Evolutionary conservation across 1,140 invertebrate genomes (phyloP).

Genomic region (Homalodisca vitripennis): DNA sequence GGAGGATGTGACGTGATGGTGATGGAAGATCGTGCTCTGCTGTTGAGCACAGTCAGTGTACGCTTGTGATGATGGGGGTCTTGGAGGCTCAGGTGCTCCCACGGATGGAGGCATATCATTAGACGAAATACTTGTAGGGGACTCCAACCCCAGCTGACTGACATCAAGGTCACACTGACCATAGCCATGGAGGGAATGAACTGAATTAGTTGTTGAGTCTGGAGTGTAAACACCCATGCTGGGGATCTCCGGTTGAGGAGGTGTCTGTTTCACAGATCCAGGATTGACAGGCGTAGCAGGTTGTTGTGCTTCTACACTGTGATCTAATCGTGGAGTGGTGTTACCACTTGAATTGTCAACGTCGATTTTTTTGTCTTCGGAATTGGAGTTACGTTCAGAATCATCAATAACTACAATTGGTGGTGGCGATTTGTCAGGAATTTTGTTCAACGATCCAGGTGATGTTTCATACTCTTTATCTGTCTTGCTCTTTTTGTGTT

Average conservation of each 20-base stretch:
- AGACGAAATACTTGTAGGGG: constrained; percentile 81
- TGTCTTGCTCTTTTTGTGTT: not conserved
- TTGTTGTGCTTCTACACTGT: constrained; percentile 38
- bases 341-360: constrained; percentile 34
- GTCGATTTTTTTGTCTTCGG: constrained; percentile 8
- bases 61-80: constrained; percentile 34
- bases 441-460: constrained; percentile 44
- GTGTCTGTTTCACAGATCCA: constrained; percentile 54
- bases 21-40: constrained; percentile 8
- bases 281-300: constrained; percentile 43
- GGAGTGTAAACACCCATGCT: constrained; percentile 82
- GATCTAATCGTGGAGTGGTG: constrained; percentile 37
- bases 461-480: constrained; percentile 35
- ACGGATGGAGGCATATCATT: constrained; percentile 61
- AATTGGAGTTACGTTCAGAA: constrained; percentile 32
- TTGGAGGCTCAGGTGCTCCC: constrained; percentile 31
- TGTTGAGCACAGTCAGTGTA: constrained; percentile 45
- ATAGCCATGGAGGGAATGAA: constrained; percentile 74
- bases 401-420: constrained; percentile 42
- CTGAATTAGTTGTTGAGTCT: constrained; percentile 81
- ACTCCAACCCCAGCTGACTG: constrained; percentile 78
- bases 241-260: constrained; percentile 61
- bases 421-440: constrained; percentile 32
- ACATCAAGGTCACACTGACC: constrained; percentile 79
- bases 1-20: constrained; percentile 39